Conservation (phyloP, 2,797 vertebrate species). For the Scolopax rusticola region DNA sequence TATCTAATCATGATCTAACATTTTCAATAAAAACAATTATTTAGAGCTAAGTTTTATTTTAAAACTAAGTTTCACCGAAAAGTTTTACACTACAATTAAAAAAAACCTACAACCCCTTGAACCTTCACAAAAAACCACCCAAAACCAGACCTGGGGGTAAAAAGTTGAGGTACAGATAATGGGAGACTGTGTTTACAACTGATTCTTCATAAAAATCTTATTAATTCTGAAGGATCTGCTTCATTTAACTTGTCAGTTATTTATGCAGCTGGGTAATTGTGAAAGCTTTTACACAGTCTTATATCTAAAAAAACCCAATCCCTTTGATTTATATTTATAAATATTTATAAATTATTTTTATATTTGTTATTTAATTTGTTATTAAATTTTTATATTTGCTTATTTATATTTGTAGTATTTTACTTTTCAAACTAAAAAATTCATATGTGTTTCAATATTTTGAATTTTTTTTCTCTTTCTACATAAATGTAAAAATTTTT, state of each 20-base stretch:
- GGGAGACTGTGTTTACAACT: background rate
- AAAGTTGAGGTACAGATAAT: background rate
- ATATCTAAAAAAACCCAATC: background rate
- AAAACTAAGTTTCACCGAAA: background rate
- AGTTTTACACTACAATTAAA: background rate
- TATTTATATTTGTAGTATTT: background rate
- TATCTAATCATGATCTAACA: fast-evolving
- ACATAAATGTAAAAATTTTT: background rate
- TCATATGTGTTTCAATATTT: background rate
- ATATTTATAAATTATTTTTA: too few species aligned
- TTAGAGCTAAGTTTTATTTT: background rate
- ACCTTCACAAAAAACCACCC: background rate
- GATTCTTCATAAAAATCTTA: background rate
- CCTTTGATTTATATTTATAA: too few species aligned
- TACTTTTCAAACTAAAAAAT: background rate
- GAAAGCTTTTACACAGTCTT: background rate
- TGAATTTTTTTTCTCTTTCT: background rate
- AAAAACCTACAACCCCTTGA: fast-evolving
- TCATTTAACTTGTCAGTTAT: background rate
- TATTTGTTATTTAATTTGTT: too few species aligned
- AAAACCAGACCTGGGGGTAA: background rate
- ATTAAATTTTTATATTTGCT: too few species aligned
- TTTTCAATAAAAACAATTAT: background rate
- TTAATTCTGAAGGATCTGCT: background rate
- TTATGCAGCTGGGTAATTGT: background rate